Percentiles rank a stretch among this genome's conserved stretches.
Conservation (phyloP, 2,113 vertebrate species). For the Vicugna pacos region DNA sequence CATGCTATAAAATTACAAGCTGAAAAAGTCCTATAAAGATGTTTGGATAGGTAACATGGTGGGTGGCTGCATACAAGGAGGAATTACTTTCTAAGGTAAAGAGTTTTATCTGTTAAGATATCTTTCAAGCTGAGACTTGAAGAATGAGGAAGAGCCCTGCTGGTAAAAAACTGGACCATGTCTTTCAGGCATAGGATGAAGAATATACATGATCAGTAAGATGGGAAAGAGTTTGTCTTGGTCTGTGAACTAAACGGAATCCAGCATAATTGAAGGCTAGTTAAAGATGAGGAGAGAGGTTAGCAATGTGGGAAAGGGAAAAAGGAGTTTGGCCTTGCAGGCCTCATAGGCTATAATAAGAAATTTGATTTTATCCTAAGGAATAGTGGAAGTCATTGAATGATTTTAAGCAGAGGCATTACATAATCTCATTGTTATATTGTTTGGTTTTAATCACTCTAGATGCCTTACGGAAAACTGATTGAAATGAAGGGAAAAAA, state of each 20-base stretch:
- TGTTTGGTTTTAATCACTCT: not conserved
- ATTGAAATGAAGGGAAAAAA: not conserved
- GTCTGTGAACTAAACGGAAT: not conserved
- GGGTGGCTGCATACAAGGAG: accelerated
- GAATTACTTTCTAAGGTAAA: not conserved
- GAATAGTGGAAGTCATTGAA: not conserved
- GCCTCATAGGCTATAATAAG: not conserved
- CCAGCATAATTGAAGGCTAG: not conserved
- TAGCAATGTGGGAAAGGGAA: not conserved
- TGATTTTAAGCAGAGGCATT: not conserved
- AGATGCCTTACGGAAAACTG: not conserved
- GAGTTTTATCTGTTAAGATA: not conserved
- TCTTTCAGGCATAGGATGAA: not conserved
- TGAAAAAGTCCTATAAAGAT: not conserved
- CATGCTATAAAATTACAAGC: not conserved
- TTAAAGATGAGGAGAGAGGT: not conserved
- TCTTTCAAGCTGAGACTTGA: not conserved
- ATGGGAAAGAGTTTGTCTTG: not conserved
- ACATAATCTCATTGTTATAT: not conserved
- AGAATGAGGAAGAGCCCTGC: not conserved
- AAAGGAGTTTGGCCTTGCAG: not conserved
- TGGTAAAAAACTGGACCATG: not conserved
- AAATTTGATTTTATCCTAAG: not conserved
- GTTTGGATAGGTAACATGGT: not conserved
- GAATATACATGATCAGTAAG: not conserved